Base-by-base conservation (phyloP, 1,140 invertebrate genomes). In the Thalassaphorura encarpata region DNA sequence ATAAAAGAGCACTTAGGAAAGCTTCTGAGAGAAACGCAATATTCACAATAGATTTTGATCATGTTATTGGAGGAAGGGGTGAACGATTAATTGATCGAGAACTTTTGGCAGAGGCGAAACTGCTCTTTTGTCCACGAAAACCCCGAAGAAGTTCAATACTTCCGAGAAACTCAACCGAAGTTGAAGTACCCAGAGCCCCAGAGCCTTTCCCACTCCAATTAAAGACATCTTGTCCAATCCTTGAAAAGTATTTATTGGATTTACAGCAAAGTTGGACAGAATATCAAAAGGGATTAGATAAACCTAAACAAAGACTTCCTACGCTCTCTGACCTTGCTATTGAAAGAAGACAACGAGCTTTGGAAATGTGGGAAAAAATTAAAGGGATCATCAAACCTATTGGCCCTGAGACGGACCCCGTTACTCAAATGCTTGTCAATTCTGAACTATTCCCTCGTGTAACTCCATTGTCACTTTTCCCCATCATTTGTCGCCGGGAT, bases 241-340 rank as follows among this genome's bases (percentile, higher is more conserved):
- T 52, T 11, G 16, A 29, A 27, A 46, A 51, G 13, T 57, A 52
- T 31, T 27, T 52, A 28, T 8, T 18, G 3, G 48, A 33, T 26
- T 36, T 57, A 19, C 16, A 46, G 39, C 28, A 51, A 11, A 57
- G 56, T 23, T 57, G 56, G 56, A 23, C 19, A 27, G 15, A 24
- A 28, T 48, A 13, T 41, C 53, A 54, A 19, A 16, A n/a, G 24
- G 28, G 26, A 47, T 6, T 15, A 31, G 19, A 8, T 19, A 33
- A 50, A 50, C 5, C 13, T 19, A 15, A 33, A 31, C 3, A 31
- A 50, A 23, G 33, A 19, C 23, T 21, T n/a, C 8, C 33, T 50
- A 29, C 5, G 18, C 24, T 50, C 19, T 33, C 11, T 31, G 31
- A 39, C 5, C 3, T 6, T 18, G 4, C 33, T 6, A 13, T 29